Conservation (phyloP, 2,797 vertebrate species). For the Mormyrus proboscirostris region DNA sequence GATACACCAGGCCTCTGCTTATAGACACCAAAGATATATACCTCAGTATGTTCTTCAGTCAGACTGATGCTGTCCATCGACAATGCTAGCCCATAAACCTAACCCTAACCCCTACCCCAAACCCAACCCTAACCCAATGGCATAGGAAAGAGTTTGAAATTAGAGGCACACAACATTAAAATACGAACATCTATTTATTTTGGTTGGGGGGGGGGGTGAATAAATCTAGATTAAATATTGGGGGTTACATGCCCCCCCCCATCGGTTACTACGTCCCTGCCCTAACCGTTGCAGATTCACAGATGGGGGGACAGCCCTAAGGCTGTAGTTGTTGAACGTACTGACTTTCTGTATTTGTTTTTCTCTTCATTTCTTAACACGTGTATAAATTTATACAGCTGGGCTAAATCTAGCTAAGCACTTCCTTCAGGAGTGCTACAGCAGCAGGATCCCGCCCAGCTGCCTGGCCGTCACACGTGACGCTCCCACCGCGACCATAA, state of each 20-base stretch:
- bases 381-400: not conserved
- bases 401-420: not conserved
- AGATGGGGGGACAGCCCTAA: not conserved
- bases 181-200: not conserved
- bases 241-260: not conserved
- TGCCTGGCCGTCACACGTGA: not conserved
- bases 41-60: not conserved
- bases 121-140: not conserved
- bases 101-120: not conserved
- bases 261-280: not conserved
- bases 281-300: not conserved
- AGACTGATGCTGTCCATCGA: not conserved
- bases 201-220: not conserved
- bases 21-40: not conserved
- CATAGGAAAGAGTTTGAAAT: not conserved
- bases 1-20: too few species aligned
- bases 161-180: not conserved
- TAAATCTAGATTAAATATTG: not conserved
- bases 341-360: not conserved
- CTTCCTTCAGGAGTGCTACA: not conserved
- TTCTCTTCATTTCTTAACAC: not conserved
- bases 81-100: not conserved
- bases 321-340: not conserved
- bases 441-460: not conserved
- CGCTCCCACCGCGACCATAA: not conserved